Evolutionary conservation across 2,797 vertebrate species (phyloP).

Genomic region (Psittacula echo): DNA sequence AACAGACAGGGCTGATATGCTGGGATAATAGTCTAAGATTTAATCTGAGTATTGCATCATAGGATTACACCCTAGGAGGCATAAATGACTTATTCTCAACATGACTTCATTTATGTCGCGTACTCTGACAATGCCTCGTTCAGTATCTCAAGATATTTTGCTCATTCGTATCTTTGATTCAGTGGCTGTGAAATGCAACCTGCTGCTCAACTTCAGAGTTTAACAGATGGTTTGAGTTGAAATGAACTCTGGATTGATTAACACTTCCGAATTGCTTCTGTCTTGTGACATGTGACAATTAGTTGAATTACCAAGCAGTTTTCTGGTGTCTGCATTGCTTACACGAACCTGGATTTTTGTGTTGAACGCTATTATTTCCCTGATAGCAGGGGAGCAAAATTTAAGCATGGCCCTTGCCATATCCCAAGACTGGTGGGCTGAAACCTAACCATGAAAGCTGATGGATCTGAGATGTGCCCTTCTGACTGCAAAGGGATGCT

Average conservation of each 20-base stretch:
- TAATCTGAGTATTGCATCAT: conserved; percentile 23
- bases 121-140: background rate
- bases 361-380: background rate
- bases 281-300: background rate
- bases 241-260: background rate
- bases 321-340: background rate
- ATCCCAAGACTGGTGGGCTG: background rate
- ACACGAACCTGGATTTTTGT: background rate
- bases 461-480: background rate
- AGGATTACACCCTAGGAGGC: background rate
- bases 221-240: background rate
- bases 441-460: background rate
- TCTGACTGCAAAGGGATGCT: background rate
- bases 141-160: background rate
- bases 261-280: background rate
- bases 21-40: conserved; percentile 16
- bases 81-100: background rate
- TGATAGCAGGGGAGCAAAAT: background rate
- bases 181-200: background rate
- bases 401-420: background rate
- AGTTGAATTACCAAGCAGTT: background rate
- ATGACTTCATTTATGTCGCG: background rate
- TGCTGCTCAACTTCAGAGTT: background rate
- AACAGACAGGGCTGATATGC: background rate
- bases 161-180: background rate